These are phyloP conservation scores for Tragulus kanchil DNA, from an alignment of 2,113 vertebrate genomes.

Conservation along the genomic window DNA sequence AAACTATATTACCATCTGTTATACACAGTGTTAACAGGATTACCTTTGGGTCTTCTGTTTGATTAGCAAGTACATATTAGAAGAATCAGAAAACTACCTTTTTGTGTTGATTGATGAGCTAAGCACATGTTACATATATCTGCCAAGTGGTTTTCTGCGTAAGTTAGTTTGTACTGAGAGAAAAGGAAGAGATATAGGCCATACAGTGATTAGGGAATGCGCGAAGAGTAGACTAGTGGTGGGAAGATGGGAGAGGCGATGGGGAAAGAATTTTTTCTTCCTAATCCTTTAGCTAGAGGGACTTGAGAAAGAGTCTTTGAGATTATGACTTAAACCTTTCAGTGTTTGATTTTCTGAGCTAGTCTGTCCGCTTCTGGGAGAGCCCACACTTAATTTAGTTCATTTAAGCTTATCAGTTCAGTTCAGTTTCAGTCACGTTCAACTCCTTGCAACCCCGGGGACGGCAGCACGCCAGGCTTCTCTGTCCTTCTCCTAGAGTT, in stretches of 20 bases:
- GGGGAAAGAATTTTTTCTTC: neutral
- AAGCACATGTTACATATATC: neutral
- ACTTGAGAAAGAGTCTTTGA: neutral
- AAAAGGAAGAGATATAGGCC: neutral
- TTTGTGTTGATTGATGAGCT: neutral
- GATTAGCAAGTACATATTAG: neutral
- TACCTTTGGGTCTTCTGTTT: neutral
- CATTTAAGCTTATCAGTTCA: neutral
- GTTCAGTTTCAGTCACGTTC: no score
- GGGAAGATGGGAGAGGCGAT: neutral
- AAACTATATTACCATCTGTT: neutral
- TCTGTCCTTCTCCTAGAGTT: no score
- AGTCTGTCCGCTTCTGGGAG: neutral
- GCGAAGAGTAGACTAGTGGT: neutral
- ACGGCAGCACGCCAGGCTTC: no score
- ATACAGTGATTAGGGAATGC: neutral
- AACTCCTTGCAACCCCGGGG: no score
- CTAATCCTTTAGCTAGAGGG: neutral
- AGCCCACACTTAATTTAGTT: neutral
- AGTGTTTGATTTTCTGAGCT: neutral
- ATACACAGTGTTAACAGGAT: neutral
- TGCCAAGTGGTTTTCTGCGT: neutral
- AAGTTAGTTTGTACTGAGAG: neutral
- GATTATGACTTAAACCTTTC: neutral
- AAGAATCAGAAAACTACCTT: neutral